Percentiles rank a stretch among this genome's conserved stretches.
Conservation (phyloP, 2,113 vertebrate genomes). For the Sceloporus tristichus region DNA sequence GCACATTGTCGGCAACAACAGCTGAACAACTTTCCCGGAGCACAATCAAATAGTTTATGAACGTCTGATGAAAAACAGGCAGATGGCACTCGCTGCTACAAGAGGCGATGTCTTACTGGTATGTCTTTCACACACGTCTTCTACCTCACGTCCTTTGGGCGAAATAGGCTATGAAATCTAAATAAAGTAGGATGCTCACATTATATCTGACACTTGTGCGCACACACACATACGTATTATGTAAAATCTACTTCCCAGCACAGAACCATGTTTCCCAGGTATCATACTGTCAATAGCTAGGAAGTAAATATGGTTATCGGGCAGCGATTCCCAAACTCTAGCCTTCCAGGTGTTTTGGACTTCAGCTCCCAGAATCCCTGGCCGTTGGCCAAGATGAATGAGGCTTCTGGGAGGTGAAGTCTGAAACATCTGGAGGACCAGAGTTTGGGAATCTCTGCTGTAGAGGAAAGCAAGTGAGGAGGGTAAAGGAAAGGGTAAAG, state of each 20-base stretch:
- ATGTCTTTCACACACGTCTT: background rate
- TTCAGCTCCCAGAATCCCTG: too few relatives aligned
- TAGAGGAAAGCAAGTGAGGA: too few relatives aligned
- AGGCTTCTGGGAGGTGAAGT: too few relatives aligned
- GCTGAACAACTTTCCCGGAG: background rate
- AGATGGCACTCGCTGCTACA: background rate
- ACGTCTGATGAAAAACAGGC: background rate
- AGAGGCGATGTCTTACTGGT: background rate
- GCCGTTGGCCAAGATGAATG: too few relatives aligned
- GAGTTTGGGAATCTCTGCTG: too few relatives aligned
- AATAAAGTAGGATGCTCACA: background rate
- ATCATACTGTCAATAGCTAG: too few relatives aligned
- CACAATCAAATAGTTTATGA: background rate
- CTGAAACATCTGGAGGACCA: too few relatives aligned
- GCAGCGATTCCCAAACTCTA: too few relatives aligned
- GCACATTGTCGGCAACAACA: background rate
- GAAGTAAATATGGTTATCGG: too few relatives aligned
- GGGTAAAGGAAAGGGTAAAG: too few relatives aligned
- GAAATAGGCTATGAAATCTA: background rate
- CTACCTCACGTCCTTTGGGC: too few relatives aligned
- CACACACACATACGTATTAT: background rate
- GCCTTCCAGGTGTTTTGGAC: too few relatives aligned
- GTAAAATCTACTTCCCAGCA: conserved; percentile 29
- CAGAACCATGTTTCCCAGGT: conserved; percentile 11
- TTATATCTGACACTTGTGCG: background rate